These are phyloP conservation scores for Ecdyonurus torrentis DNA, from an alignment of 2,888 invertebrate species.

Conservation along the genomic window DNA sequence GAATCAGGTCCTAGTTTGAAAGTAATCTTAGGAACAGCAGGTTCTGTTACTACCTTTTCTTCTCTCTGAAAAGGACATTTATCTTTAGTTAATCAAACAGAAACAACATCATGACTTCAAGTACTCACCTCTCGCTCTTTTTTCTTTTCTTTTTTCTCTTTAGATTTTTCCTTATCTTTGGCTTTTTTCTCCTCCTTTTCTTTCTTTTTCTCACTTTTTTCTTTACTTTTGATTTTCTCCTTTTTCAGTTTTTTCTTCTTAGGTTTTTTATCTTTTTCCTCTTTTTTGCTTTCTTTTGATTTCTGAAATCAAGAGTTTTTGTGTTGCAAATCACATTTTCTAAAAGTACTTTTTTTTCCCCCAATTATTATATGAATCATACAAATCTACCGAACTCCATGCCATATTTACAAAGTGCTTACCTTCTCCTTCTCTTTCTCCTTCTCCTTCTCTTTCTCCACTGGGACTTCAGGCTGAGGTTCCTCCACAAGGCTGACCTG, in stretches of 20 bases:
- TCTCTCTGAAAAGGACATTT: constrained; percentile 10
- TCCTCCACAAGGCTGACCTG: neutral
- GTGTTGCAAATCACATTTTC: too few relatives aligned
- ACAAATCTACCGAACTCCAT: too few relatives aligned
- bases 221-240: constrained; percentile 28
- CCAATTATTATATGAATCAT: too few relatives aligned
- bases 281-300: constrained; percentile 25
- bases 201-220: constrained; percentile 29
- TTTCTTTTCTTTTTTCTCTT: constrained; percentile 42
- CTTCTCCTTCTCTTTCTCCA: neutral
- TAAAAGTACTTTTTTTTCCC: too few relatives aligned
- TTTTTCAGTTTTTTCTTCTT: constrained; percentile 28
- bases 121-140: constrained; percentile 44
- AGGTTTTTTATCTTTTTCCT: constrained; percentile 36
- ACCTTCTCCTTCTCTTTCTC: neutral
- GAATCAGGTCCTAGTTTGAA: constrained; percentile 55
- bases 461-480: neutral
- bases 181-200: constrained; percentile 34
- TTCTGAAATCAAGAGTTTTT: too few relatives aligned
- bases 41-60: constrained; percentile 11
- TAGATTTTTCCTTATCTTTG: constrained; percentile 12
- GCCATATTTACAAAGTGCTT: too few relatives aligned
- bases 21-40: constrained; percentile 57
- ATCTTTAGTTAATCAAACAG: neutral
- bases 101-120: neutral